Evolutionary conservation across 2,797 vertebrate genomes (phyloP).

Genomic region (Acrossocheilus wenchowensis): DNA sequence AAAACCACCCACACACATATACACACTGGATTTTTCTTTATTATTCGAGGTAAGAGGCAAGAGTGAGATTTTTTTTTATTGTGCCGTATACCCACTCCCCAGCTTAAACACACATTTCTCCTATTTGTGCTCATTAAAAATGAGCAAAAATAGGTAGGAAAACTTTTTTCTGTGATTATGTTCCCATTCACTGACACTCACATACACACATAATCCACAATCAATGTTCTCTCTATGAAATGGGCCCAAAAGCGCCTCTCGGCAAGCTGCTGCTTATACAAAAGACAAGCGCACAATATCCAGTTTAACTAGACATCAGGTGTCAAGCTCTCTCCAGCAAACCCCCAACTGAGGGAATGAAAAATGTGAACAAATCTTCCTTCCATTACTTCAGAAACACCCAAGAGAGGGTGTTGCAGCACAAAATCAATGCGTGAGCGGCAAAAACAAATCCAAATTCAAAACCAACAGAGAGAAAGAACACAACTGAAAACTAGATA

Average conservation of each 20-base stretch:
- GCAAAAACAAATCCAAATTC: slow-evolving; percentile 49
- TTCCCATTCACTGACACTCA: slow-evolving; percentile 10
- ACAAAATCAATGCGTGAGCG: slow-evolving; percentile 42
- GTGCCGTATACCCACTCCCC: not conserved
- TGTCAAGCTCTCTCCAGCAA: slow-evolving; percentile 44
- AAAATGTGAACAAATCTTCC: slow-evolving; percentile 72
- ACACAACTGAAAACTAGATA: slow-evolving; percentile 26
- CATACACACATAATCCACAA: slow-evolving; percentile 27
- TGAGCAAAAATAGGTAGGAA: slow-evolving; percentile 14
- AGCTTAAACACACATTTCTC: slow-evolving; percentile 24
- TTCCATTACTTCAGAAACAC: slow-evolving; percentile 69
- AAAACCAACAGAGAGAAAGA: slow-evolving; percentile 40
- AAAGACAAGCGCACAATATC: slow-evolving; percentile 25
- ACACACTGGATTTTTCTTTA: slow-evolving; percentile 25
- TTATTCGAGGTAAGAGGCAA: slow-evolving; percentile 10
- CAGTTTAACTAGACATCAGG: slow-evolving; percentile 35
- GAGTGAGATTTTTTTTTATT: slow-evolving; percentile 1
- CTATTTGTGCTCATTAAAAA: slow-evolving; percentile 43
- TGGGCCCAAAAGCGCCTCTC: slow-evolving; percentile 16
- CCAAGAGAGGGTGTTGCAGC: slow-evolving; percentile 33
- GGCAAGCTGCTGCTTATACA: slow-evolving; percentile 24
- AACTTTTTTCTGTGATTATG: slow-evolving; percentile 11
- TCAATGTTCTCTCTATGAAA: slow-evolving; percentile 30
- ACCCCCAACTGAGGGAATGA: slow-evolving; percentile 36
- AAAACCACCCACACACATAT: slow-evolving; percentile 33